phyloP scores from a whole-genome alignment of 2,113 vertebrate species.

The Boleophthalmus pectinirostris region DNA sequence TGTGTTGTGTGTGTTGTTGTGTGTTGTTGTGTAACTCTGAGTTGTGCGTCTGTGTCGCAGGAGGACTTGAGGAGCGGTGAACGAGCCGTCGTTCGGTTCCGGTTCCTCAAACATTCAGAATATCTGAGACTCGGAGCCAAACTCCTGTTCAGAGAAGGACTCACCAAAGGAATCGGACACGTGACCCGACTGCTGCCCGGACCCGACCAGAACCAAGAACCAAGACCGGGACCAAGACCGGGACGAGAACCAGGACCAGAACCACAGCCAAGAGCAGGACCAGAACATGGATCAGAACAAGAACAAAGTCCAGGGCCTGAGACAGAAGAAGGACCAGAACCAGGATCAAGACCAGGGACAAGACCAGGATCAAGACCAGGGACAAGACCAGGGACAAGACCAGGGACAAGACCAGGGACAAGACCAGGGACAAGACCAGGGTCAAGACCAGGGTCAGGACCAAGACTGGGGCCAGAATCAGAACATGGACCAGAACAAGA shows the following conservation, averaged over 20 bases:
- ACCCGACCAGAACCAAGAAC: slow-evolving; percentile 54
- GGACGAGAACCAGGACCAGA: slow-evolving; percentile 56
- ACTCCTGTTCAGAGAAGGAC: slow-evolving; percentile 94
- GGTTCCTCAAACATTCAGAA: slow-evolving; percentile 94
- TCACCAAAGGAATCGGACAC: slow-evolving; percentile 96
- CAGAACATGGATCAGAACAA: slow-evolving; percentile 1
- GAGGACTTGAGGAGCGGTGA: slow-evolving; percentile 94
- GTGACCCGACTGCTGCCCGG: slow-evolving; percentile 87
- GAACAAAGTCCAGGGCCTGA: too few relatives aligned
- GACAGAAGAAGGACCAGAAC: too few relatives aligned
- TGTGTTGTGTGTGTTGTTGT: too few relatives aligned
- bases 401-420: slow-evolving; percentile 53
- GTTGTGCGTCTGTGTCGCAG: slow-evolving; percentile 65
- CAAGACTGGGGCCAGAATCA: too few relatives aligned
- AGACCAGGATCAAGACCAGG: neutral
- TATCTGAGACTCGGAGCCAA: slow-evolving; percentile 94
- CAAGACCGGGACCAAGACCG: slow-evolving; percentile 50
- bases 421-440: too few relatives aligned
- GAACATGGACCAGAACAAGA: too few relatives aligned
- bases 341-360: too few relatives aligned
- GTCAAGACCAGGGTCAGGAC: too few relatives aligned
- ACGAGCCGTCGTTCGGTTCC: slow-evolving; percentile 90
- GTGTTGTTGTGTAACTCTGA: neutral
- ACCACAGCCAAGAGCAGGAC: slow-evolving; percentile 41
- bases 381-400: slow-evolving; percentile 56